Conservation (phyloP, 2,888 invertebrate species). For the Himalopsyche anomala region DNA sequence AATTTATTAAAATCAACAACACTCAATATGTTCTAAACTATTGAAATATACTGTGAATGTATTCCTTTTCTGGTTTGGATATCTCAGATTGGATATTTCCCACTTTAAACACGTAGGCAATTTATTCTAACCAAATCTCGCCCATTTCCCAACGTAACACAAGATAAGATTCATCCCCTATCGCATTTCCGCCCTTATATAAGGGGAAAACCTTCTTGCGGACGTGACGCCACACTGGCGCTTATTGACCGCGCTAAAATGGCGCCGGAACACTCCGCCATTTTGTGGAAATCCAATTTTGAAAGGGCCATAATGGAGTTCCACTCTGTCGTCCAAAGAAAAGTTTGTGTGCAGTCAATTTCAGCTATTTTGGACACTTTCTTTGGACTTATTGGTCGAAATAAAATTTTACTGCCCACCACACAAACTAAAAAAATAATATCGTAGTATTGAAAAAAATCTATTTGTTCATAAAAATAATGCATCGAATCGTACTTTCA, state of each 20-base stretch:
- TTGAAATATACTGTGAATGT: too few species aligned
- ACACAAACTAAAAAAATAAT: too few species aligned
- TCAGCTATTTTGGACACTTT: too few species aligned
- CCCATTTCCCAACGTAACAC: constrained; percentile 31
- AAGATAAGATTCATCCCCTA: constrained; percentile 30
- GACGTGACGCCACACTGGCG: constrained; percentile 20
- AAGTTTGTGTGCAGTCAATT: not conserved
- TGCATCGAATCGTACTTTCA: too few species aligned
- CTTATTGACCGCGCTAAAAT: constrained; percentile 31
- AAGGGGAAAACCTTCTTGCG: constrained; percentile 22
- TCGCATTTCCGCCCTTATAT: constrained; percentile 30
- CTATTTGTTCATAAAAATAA: too few species aligned
- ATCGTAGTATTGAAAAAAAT: too few species aligned
- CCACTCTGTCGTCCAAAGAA: not conserved
- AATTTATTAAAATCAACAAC: too few species aligned
- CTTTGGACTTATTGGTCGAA: too few species aligned
- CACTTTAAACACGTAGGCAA: constrained; percentile 30
- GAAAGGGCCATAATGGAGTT: not conserved
- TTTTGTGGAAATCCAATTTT: constrained; percentile 46
- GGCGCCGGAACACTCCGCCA: constrained; percentile 21
- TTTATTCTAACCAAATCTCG: constrained; percentile 18
- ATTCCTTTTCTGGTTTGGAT: not conserved
- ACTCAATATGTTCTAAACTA: too few species aligned
- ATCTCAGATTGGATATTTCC: not conserved
- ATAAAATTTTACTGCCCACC: too few species aligned